These are phyloP conservation scores for Druceiella hillmani DNA, from an alignment of 2,888 invertebrate genomes.

Conservation along the genomic window DNA sequence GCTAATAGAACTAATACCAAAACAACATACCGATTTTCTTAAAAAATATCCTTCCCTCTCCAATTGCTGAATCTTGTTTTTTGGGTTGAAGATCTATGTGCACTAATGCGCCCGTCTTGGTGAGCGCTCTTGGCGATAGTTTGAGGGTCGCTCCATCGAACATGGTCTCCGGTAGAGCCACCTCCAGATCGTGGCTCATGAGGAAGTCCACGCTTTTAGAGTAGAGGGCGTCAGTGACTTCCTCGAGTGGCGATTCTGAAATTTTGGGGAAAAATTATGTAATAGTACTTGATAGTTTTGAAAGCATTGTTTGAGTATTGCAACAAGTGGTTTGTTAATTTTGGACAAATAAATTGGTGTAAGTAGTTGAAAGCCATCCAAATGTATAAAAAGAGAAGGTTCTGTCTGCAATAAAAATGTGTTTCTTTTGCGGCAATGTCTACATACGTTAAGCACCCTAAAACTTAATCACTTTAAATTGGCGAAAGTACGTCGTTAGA, in stretches of 20 bases:
- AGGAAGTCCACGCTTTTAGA: slow-evolving; percentile 67
- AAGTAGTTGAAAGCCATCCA: too few relatives aligned
- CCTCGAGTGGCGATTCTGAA: slow-evolving; percentile 63
- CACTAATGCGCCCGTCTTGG: slow-evolving; percentile 67
- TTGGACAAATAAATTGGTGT: too few relatives aligned
- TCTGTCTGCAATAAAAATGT: too few relatives aligned
- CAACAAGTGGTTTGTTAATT: too few relatives aligned
- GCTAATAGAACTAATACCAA: too few relatives aligned
- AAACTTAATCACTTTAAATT: too few relatives aligned
- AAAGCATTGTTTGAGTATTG: too few relatives aligned
- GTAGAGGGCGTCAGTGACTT: slow-evolving; percentile 66
- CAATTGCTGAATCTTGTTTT: slow-evolving; percentile 32
- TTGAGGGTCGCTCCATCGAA: slow-evolving; percentile 69
- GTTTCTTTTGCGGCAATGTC: too few relatives aligned
- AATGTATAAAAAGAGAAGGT: too few relatives aligned
- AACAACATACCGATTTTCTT: slow-evolving; percentile 62
- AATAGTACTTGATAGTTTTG: too few relatives aligned
- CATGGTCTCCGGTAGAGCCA: slow-evolving; percentile 65
- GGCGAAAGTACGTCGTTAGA: too few relatives aligned
- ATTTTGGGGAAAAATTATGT: slow-evolving; percentile 13
- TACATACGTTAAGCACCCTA: too few relatives aligned
- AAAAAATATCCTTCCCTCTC: slow-evolving; percentile 59
- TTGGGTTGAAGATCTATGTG: slow-evolving; percentile 66
- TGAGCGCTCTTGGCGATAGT: slow-evolving; percentile 67
- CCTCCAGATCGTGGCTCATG: slow-evolving; percentile 70